phyloP scores from a whole-genome alignment of 2,888 invertebrate genomes.

The Lordiphosa fenestrarum region DNA sequence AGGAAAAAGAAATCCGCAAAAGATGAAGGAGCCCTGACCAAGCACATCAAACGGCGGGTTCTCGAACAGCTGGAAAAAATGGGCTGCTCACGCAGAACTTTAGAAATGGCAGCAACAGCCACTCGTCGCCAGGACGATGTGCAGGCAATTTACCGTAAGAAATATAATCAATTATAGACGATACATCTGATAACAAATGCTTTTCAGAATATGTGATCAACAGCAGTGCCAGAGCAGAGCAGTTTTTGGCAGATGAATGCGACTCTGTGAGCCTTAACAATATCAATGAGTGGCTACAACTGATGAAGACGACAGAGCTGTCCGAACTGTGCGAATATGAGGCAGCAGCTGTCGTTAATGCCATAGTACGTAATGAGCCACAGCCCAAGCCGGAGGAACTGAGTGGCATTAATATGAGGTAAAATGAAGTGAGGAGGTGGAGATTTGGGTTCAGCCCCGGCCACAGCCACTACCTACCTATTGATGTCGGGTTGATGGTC shows the following conservation, averaged over 20 bases:
- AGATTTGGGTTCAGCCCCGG: no score
- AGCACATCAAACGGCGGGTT: slow-evolving; percentile 13
- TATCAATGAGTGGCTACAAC: slow-evolving; percentile 69
- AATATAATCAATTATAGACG: neutral
- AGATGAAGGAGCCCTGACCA: neutral
- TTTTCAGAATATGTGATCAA: slow-evolving; percentile 60
- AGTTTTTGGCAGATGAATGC: slow-evolving; percentile 47
- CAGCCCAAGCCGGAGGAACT: slow-evolving; percentile 48
- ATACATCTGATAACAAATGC: no score
- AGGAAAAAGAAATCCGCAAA: neutral
- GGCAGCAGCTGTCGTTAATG: slow-evolving; percentile 63
- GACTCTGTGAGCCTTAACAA: slow-evolving; percentile 64
- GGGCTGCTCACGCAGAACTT: slow-evolving; percentile 35
- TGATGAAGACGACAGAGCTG: slow-evolving; percentile 49
- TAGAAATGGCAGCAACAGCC: slow-evolving; percentile 16
- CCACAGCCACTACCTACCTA: no score
- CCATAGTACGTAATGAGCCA: slow-evolving; percentile 57
- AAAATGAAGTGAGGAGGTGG: slow-evolving; percentile 12
- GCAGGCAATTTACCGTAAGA: slow-evolving; percentile 30
- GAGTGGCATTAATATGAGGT: slow-evolving; percentile 43
- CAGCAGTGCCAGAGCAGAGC: slow-evolving; percentile 47
- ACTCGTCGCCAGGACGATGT: slow-evolving; percentile 5
- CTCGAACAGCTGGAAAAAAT: slow-evolving; percentile 27
- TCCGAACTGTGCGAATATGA: slow-evolving; percentile 63
- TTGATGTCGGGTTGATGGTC: no score